A percentile compares a stretch with the other conserved stretches of the same genome.
These are phyloP conservation scores for Pelecanoides urinatrix DNA, from an alignment of 2,113 vertebrate genomes.

Conservation along the genomic window DNA sequence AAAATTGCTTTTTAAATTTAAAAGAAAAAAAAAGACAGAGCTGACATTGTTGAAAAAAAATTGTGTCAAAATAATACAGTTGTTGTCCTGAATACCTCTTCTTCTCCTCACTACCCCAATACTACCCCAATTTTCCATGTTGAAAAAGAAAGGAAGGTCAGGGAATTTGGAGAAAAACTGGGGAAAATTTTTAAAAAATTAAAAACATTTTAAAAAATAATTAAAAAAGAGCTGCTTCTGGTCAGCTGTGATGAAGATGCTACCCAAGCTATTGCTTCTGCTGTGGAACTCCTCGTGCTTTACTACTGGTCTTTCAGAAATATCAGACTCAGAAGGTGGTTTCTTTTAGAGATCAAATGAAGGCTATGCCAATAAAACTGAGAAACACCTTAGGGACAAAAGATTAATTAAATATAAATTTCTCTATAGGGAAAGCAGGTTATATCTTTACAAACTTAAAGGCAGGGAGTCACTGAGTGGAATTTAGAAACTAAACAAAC, in stretches of 20 bases:
- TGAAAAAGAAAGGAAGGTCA: background rate
- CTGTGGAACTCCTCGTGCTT: background rate
- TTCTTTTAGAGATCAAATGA: background rate
- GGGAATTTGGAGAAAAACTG: background rate
- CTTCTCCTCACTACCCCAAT: background rate
- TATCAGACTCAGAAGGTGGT: background rate
- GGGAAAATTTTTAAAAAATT: background rate
- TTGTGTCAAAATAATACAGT: background rate
- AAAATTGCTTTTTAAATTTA: background rate
- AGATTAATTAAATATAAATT: background rate
- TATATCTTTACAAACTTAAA: background rate
- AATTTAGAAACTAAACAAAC: background rate
- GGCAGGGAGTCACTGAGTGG: background rate
- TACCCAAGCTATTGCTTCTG: background rate
- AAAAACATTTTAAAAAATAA: too few species aligned
- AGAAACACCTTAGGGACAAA: background rate
- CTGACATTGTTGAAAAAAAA: background rate
- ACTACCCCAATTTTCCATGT: background rate
- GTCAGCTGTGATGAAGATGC: background rate
- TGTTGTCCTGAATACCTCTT: background rate
- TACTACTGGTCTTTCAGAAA: background rate
- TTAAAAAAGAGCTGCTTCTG: background rate
- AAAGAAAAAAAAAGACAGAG: background rate
- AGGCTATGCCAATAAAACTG: background rate
- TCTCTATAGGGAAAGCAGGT: background rate